Evolutionary conservation across 2,888 invertebrate genomes (phyloP).

Genomic region (Sylvicola cinctus): DNA sequence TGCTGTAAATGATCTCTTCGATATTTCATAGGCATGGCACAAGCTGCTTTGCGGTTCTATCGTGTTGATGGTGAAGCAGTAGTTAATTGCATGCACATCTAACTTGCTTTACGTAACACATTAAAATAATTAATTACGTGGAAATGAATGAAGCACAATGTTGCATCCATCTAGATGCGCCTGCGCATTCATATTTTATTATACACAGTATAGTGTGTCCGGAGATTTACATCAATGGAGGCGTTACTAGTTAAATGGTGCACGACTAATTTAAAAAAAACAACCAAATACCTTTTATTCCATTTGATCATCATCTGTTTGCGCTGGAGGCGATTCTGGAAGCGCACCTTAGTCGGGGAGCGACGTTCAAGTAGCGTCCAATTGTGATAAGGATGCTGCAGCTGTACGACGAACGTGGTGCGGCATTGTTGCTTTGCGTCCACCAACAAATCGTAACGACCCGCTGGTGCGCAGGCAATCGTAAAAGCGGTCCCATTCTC

Average conservation of each 20-base stretch:
- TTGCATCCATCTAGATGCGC: too few species aligned
- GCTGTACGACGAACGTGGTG: conserved; percentile 19
- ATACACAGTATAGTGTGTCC: neutral
- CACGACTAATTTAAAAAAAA: too few species aligned
- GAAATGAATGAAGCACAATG: too few species aligned
- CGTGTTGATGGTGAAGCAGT: conserved; percentile 19
- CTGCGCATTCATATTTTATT: too few species aligned
- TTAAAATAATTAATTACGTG: conserved; percentile 1
- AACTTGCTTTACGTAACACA: conserved; percentile 15
- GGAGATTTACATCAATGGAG: too few species aligned
- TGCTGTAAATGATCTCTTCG: too few species aligned
- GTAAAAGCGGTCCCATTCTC: conserved; percentile 15
- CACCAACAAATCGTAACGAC: conserved; percentile 22
- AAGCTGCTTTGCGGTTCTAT: conserved; percentile 13
- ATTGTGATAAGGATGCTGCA: conserved; percentile 18
- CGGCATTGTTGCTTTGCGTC: conserved; percentile 15
- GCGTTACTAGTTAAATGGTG: too few species aligned
- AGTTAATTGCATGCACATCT: conserved; percentile 23
- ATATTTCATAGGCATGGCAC: conserved; percentile 11
- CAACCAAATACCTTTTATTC: conserved; percentile 17
- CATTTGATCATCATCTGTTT: conserved; percentile 25
- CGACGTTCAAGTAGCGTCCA: conserved; percentile 23
- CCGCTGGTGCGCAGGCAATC: conserved; percentile 20
- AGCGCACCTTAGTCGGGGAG: conserved; percentile 19
- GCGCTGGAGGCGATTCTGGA: conserved; percentile 23